Evolutionary conservation across 2,888 invertebrate genomes (phyloP).

Genomic region (Dorcus parallelipipedus): DNA sequence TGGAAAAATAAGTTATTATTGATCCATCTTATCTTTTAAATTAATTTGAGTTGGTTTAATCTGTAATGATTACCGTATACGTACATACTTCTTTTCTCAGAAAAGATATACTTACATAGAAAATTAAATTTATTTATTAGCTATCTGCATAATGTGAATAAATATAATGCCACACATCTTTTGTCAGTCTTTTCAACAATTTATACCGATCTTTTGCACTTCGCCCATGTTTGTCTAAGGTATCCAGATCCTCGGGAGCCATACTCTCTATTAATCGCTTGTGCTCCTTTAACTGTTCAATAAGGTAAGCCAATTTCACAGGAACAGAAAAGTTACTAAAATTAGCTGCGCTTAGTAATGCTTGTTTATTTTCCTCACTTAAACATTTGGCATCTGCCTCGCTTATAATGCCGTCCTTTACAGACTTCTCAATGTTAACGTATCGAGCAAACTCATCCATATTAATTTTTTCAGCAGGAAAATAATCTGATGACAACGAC

Average conservation of each 20-base stretch:
- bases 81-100: no score
- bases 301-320: constrained; percentile 38
- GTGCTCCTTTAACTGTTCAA: constrained; percentile 34
- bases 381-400: constrained; percentile 25
- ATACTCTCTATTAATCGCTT: constrained; percentile 28
- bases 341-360: constrained; percentile 38
- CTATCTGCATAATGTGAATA: constrained; percentile 8
- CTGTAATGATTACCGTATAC: no score
- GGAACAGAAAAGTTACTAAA: constrained; percentile 40
- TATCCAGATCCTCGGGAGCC: constrained; percentile 23
- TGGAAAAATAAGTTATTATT: no score
- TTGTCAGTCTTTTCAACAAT: constrained; percentile 35
- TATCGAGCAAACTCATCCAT: constrained; percentile 31
- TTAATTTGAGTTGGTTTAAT: no score
- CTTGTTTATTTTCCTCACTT: constrained; percentile 33
- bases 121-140: no score
- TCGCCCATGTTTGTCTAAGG: constrained; percentile 34
- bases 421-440: constrained; percentile 39
- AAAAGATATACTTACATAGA: no score
- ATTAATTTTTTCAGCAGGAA: constrained; percentile 20
- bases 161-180: constrained; percentile 29
- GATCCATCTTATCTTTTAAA: no score
- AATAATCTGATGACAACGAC: constrained; percentile 17
- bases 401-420: constrained; percentile 35
- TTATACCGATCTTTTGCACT: constrained; percentile 35